Base-by-base conservation (phyloP, 2,797 vertebrate genomes). In the Tenualosa ilisha region DNA sequence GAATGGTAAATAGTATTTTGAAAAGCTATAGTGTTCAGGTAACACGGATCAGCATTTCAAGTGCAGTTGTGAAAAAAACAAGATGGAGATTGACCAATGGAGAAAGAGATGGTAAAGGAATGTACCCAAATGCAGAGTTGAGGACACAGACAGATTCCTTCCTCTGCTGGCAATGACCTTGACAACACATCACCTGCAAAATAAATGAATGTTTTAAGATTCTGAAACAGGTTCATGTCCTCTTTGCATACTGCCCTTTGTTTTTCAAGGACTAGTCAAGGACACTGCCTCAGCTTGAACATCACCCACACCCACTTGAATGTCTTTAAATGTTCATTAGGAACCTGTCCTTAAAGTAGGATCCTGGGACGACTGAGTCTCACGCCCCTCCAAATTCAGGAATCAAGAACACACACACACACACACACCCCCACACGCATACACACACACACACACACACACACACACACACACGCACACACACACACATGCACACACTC, bases 241-340 rank as follows among this genome's bases (percentile, higher is more conserved):
- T 40, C 31, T 17, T 3, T 75, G 13, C 68, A 40, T 6, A 17
- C 6, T 84, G 20, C 37, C 56, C 24, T 83, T 54, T 31, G 0
- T 17, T 72, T 15, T 4, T 72, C 1, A 1, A 7, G 59, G 65
- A 8, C 61, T 26, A 84, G 15, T 37, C 1, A 53, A 81, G 68
- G 72, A 37, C 65, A 61, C 20, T 68, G 26, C 26, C 26, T 17
- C 31, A 72, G 53, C 53, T 13, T 56, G 53, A 5, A 56, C 53
- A 37, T 31, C 63, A 68, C 63, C 13, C 37, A 31, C 31, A 75
- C 68, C 31, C 17, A 9, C 37, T 43, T 40, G 24, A 24, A 24
- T 17, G 31, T 11, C 37, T 20, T 75, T 75, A 75, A 17, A 31
- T 54, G 75, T 84, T 84, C 81, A 82, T 84, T 82, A 82, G 81